A percentile compares a stretch with the other conserved stretches of the same genome.
phyloP scores from a whole-genome alignment of 2,113 vertebrate species.

The Bucco capensis region DNA sequence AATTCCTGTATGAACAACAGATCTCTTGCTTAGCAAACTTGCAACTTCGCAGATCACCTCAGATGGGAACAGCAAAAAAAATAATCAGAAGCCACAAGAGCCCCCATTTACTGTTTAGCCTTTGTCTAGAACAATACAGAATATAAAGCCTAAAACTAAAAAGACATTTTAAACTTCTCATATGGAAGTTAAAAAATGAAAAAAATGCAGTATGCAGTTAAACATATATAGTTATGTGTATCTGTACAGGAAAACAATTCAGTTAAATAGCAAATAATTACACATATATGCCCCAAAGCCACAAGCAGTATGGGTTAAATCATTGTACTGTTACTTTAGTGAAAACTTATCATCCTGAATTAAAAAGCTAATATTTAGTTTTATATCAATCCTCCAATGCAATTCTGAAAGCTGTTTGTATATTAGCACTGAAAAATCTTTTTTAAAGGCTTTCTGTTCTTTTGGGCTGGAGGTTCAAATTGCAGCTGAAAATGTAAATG shows the following conservation, averaged over 20 bases:
- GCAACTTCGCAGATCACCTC: not conserved
- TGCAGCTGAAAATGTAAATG: not conserved
- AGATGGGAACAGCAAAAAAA: not conserved
- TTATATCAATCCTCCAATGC: not conserved
- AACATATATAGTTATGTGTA: not conserved
- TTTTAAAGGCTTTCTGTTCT: conserved; percentile 8
- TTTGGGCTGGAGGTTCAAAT: not conserved
- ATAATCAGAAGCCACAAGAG: not conserved
- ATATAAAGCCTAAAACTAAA: not conserved
- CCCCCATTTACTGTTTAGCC: not conserved
- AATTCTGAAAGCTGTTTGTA: not conserved
- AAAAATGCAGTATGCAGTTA: not conserved
- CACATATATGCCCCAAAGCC: not conserved
- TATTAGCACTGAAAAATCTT: not conserved
- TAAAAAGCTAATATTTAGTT: not conserved
- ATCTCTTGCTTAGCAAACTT: not conserved
- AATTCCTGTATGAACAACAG: not conserved
- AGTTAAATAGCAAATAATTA: not conserved
- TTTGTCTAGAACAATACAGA: not conserved
- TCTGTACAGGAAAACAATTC: not conserved
- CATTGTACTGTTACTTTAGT: not conserved
- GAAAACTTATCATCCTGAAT: not conserved
- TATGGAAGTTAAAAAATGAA: not conserved
- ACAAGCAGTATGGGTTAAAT: not conserved
- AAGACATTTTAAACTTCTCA: not conserved